Percentiles rank a stretch among this genome's conserved stretches.
phyloP scores from a whole-genome alignment of 2,797 vertebrate genomes.

The Sphenopsis melanotis region DNA sequence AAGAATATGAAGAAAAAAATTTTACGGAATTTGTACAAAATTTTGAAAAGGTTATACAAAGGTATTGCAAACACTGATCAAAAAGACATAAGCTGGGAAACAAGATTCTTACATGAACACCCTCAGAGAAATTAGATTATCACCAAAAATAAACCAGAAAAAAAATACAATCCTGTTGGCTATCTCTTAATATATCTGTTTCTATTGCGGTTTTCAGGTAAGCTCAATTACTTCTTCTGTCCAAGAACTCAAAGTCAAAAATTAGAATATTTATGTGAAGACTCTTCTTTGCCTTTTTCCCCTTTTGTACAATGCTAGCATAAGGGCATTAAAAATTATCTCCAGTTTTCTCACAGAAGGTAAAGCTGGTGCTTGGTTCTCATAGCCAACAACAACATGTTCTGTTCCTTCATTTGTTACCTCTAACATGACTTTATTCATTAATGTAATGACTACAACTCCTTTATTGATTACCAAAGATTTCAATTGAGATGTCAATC shows the following conservation, averaged over 20 bases:
- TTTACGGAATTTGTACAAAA: constrained; percentile 73
- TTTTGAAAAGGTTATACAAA: constrained; percentile 65
- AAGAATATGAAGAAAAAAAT: constrained; percentile 76
- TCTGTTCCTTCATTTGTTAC: not conserved
- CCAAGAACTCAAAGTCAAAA: not conserved
- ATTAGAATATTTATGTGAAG: not conserved
- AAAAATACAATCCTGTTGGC: not conserved
- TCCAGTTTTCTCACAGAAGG: not conserved
- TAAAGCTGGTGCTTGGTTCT: not conserved
- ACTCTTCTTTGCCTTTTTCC: not conserved
- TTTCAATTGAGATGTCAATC: not conserved
- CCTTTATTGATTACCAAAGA: not conserved
- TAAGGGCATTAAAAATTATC: not conserved
- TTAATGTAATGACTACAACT: not conserved
- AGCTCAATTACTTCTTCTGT: not conserved
- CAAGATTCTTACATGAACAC: not conserved
- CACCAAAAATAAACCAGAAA: not conserved
- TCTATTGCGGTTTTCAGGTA: not conserved
- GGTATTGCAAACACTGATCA: constrained; percentile 22
- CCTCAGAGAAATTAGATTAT: not conserved
- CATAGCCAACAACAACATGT: not conserved
- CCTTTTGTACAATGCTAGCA: not conserved
- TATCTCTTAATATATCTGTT: not conserved
- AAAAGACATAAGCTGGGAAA: not conserved
- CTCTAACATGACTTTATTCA: not conserved